These are phyloP conservation scores for Phoxinus dragarum DNA, from an alignment of 2,797 vertebrate genomes.

Conservation along the genomic window DNA sequence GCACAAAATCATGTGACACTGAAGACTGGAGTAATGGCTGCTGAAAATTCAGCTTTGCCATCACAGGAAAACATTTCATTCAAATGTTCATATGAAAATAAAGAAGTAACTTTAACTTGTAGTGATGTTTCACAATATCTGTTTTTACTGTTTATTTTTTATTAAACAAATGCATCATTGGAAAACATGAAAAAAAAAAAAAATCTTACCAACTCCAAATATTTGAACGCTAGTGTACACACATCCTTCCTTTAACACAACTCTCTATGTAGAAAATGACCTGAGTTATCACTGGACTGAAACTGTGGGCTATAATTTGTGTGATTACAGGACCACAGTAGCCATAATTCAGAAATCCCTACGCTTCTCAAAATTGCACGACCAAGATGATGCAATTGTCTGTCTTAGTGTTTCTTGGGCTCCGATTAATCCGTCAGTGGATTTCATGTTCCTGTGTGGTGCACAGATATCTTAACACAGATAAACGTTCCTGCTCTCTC, in stretches of 20 bases:
- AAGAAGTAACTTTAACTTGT: not conserved
- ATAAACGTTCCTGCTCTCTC: slow-evolving; percentile 23
- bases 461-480: not conserved
- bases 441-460: not conserved
- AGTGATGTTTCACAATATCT: not conserved
- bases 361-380: not conserved
- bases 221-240: not conserved
- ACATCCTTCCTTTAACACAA: not conserved
- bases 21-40: not conserved
- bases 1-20: not conserved
- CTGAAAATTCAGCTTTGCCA: not conserved
- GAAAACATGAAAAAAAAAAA: not conserved
- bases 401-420: not conserved
- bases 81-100: not conserved
- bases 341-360: slow-evolving; percentile 20
- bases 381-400: slow-evolving; percentile 15
- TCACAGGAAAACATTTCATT: not conserved
- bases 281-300: not conserved
- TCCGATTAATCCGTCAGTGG: not conserved
- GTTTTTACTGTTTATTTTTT: not conserved
- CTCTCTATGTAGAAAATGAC: not conserved
- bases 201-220: no score
- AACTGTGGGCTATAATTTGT: slow-evolving; percentile 19
- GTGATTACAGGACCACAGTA: slow-evolving; percentile 9
- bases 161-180: not conserved